Base-by-base conservation (phyloP, 2,888 invertebrate genomes). In the Drosophila suboccidentalis region DNA sequence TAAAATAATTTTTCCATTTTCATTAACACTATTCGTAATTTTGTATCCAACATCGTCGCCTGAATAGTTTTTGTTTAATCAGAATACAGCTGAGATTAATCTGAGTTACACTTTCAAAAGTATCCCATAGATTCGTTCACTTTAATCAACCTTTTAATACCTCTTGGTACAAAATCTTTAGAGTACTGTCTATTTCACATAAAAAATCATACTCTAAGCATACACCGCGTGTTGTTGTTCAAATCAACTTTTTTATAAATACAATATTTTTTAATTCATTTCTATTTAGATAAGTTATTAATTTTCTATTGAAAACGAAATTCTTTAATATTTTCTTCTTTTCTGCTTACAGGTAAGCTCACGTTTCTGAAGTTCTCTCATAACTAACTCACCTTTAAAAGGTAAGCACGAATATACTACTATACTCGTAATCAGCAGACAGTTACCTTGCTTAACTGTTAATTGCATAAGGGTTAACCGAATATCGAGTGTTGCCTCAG, bases 341-440 rank as follows among this genome's bases (percentile, higher is more conserved):
- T 41, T 32, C 19, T 57, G 38, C 10, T 72, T 76, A 10, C 65
- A 78, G 73, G 78, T 76, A 73, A 62, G 78, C 36, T 32, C 15
- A 34, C 36, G 9, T 9, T 44, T 34, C n/a, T 9, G 1, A n/a
- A n/a, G 5, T 5, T 3, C n/a, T 19, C 17, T 9, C 6, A 51
- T 13, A 2, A 19, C 15, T 4, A 13, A 8, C 1, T 29, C 13
- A 17, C 1, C 11, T 22, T 11, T 4, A 13, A 13, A 10, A 32
- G 75, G 75, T 74, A 58, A 71, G 60, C 32, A 17, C 10, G 8
- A 15, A 43, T 17, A 26, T 9, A 2, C 0, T 6, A 38, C 13
- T 36, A 36, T 36, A 36, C 9, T 41, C 4, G 11, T 29, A 41
- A 9, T 15, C 39, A 44, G 22, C 8, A 26, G 44, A 22, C 22